Conservation (phyloP, 2,888 invertebrate species). For the Tetanocera ferruginea region DNA sequence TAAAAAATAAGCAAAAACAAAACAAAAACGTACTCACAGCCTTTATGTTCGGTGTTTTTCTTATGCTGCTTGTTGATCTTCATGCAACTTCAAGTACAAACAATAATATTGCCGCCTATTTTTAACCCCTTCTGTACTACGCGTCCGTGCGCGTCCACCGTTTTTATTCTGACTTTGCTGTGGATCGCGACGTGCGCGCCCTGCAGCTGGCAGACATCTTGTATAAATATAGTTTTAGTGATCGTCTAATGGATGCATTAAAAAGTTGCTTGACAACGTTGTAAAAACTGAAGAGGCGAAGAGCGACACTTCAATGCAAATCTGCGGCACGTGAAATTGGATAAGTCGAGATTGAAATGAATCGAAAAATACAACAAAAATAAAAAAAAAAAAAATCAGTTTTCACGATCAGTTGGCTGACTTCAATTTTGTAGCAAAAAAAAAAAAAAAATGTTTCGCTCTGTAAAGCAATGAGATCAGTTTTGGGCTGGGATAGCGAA, state of each 20-base stretch:
- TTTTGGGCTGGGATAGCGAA: neutral
- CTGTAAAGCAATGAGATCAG: neutral
- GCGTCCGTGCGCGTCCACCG: neutral
- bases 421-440: neutral
- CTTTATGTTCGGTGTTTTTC: slow-evolving; percentile 1
- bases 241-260: slow-evolving; percentile 13
- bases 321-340: slow-evolving; percentile 38
- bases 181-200: neutral
- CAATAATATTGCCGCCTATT: slow-evolving; percentile 9
- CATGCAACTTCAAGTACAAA: slow-evolving; percentile 10
- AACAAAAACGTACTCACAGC: neutral
- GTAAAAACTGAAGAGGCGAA: neutral
- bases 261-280: neutral
- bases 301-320: neutral
- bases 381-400: neutral
- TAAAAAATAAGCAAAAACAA: neutral
- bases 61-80: neutral
- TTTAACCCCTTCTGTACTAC: slow-evolving; percentile 12
- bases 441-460: neutral
- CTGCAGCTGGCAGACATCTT: slow-evolving; percentile 34
- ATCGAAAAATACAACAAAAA: neutral
- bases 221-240: slow-evolving; percentile 33
- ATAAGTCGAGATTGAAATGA: neutral
- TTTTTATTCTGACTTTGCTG: neutral
- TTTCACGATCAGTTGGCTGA: neutral